Evolutionary conservation across 2,113 vertebrate genomes (phyloP).

Genomic region (Triplophysa tibetana): DNA sequence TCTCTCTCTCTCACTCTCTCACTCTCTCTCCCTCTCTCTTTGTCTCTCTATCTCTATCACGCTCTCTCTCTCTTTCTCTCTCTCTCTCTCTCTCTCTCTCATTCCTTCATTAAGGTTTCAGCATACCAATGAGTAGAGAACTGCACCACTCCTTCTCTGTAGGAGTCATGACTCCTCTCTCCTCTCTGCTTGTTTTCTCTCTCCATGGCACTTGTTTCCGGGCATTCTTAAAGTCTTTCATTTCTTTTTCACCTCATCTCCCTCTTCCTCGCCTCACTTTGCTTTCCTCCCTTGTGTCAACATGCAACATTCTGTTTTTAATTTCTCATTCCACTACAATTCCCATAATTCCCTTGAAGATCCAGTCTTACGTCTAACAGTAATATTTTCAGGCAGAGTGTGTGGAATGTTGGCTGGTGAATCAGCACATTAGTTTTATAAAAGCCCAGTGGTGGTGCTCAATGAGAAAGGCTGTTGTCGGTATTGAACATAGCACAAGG

Average conservation of each 20-base stretch:
- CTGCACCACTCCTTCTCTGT: slow-evolving; percentile 48
- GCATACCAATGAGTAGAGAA: slow-evolving; percentile 54
- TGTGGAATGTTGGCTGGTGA: background rate
- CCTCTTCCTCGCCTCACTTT: background rate
- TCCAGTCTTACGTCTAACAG: background rate
- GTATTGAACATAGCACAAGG: slow-evolving; percentile 29
- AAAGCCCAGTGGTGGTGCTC: slow-evolving; percentile 1
- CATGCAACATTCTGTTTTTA: background rate
- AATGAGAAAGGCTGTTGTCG: background rate
- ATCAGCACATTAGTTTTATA: slow-evolving; percentile 27
- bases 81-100: slow-evolving; percentile 33
- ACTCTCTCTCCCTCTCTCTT: slow-evolving; percentile 4
- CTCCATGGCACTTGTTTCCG: slow-evolving; percentile 15
- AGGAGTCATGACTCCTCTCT: slow-evolving; percentile 51
- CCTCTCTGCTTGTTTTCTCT: slow-evolving; percentile 54
- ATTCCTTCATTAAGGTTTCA: slow-evolving; percentile 34
- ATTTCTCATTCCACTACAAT: slow-evolving; percentile 5
- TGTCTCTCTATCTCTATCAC: slow-evolving; percentile 2
- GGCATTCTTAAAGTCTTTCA: slow-evolving; percentile 7
- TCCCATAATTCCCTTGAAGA: slow-evolving; percentile 21
- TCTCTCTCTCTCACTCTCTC: too few species aligned
- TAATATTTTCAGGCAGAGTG: background rate
- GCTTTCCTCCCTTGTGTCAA: background rate
- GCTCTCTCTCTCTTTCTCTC: slow-evolving; percentile 18
- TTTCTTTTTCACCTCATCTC: background rate